Base-by-base conservation (phyloP, 2,797 vertebrate species). In the Pelobates cultripes region DNA sequence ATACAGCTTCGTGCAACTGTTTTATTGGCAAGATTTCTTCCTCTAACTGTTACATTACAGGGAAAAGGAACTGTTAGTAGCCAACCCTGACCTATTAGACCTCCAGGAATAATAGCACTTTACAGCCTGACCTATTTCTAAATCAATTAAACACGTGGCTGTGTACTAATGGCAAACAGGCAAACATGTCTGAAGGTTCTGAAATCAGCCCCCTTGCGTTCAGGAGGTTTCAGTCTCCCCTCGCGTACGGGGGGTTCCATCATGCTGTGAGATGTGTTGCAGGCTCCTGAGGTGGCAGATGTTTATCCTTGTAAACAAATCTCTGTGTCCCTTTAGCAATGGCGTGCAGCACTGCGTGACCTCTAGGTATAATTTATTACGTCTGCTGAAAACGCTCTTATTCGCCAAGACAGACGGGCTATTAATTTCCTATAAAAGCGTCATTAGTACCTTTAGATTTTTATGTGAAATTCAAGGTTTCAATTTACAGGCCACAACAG, bases 381-480 rank as follows among this genome's bases (percentile, higher is more conserved):
- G 10, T 70, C 68, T 43, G 13, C 17, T 70, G 55, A 4, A 57
- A 6, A 28, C 7, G 51, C 5, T 53, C 17, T 5, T 40, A 28
- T 75, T 53, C 43, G 14, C 53, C 45, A 9, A 43, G n/a, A 43
- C 3, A 61, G 3, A 8, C 43, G 57, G 41, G 8, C 44, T 17
- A 42, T 64, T 70, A 70, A 63, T 47, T 47, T 12, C 14, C 10
- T 13, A 70, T 42, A 45, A 61, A 47, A n/a, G 44, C 55, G 7
- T 75, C 57, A 77, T 82, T 72, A 70, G 67, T 43, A 9, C 47
- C 66, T n/a, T 15, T 72, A 9, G 15, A 17, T 51, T 45, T 64
- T 77, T 64, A 45, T 55, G 60, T 72, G 53, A 57, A 73, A 14
- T 67, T 15, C 6, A 63, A 61, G 42, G 57, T 45, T 17, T 51